Evolutionary conservation across 2,888 invertebrate species (phyloP).

Genomic region (Dynastes maya): DNA sequence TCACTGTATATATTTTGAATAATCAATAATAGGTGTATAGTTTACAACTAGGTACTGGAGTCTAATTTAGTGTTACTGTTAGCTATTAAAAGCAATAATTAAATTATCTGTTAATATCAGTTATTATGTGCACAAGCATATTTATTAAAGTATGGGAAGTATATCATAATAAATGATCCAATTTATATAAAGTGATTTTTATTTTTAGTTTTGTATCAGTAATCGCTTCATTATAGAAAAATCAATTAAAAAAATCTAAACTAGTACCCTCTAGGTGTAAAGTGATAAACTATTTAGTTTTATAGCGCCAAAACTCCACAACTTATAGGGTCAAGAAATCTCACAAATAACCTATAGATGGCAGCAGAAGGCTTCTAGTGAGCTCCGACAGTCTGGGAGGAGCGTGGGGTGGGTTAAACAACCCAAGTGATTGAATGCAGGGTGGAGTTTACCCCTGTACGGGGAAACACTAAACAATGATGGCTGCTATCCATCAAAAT

Average conservation of each 20-base stretch:
- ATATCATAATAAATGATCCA: no score
- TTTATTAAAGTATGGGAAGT: no score
- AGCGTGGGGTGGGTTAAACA: slow-evolving; percentile 69
- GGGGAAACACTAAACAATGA: slow-evolving; percentile 73
- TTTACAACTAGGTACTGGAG: slow-evolving; percentile 45
- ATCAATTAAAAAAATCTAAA: slow-evolving; percentile 33
- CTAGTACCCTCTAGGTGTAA: slow-evolving; percentile 68
- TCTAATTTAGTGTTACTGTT: slow-evolving; percentile 49
- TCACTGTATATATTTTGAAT: slow-evolving; percentile 19
- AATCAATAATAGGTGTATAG: slow-evolving; percentile 28
- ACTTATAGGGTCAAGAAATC: slow-evolving; percentile 69
- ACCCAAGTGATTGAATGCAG: slow-evolving; percentile 74
- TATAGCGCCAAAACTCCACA: slow-evolving; percentile 61
- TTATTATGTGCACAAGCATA: no score
- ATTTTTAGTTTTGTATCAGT: no score
- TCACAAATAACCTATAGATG: slow-evolving; percentile 70
- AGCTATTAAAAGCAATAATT: slow-evolving; percentile 50
- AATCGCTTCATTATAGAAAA: not conserved
- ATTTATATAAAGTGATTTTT: no score
- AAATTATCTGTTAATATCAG: slow-evolving; percentile 48
- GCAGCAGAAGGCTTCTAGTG: slow-evolving; percentile 66
- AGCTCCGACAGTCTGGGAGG: slow-evolving; percentile 62
- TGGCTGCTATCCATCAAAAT: slow-evolving; percentile 77
- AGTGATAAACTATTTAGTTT: slow-evolving; percentile 69
- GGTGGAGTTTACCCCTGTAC: slow-evolving; percentile 72